Evolutionary conservation across 2,888 invertebrate genomes (phyloP), one percentile per base, ranked within the genome.

Genomic region (Onchidella celtica): DNA sequence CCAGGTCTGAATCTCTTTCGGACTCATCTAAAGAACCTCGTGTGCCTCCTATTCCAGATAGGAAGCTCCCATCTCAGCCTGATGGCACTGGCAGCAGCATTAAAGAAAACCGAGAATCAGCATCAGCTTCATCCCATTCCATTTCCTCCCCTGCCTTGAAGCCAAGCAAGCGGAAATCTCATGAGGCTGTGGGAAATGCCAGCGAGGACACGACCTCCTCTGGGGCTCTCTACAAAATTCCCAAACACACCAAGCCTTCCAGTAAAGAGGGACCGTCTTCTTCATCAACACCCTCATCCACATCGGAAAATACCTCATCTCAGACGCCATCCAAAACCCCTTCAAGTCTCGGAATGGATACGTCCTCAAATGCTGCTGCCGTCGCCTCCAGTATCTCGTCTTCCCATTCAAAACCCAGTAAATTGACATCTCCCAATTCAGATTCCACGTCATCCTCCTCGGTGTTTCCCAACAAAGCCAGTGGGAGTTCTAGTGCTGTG

Each of bases 401-500:
- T 6, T 57, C 32, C 3, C 72, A 57, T 27, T 21, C 32, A 6
- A 72, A 34, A 72, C n/a, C n/a, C 1, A 21, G 17, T 57, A n/a
- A 72, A 11, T 32, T 11, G n/a, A 32, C 55, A 4, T 34, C 72
- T 1, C 14, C 72, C n/a, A n/a, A 40, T n/a, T n/a, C 32, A 9
- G 14, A 55, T 29, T 11, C 36, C 27, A 11, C n/a, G n/a, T 36
- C n/a, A 61, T 14, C 36, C 59, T 38, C 11, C 0, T 2, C 27
- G 27, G 14, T 38, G 3, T 66, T n/a, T n/a, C n/a, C 29, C 29
- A 4, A n/a, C 29, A 66, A 34, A n/a, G 70, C 59, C 14, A 32
- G 36, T 57, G 38, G 27, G n/a, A n/a, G n/a, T 17, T 34, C 77
- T 27, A 76, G 66, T 76, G 65, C 66, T 47, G 66, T 76, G 32